Percentiles rank a stretch among this genome's conserved stretches.
Evolutionary conservation across 2,797 vertebrate species (phyloP).

Genomic region (Podargus strigoides): DNA sequence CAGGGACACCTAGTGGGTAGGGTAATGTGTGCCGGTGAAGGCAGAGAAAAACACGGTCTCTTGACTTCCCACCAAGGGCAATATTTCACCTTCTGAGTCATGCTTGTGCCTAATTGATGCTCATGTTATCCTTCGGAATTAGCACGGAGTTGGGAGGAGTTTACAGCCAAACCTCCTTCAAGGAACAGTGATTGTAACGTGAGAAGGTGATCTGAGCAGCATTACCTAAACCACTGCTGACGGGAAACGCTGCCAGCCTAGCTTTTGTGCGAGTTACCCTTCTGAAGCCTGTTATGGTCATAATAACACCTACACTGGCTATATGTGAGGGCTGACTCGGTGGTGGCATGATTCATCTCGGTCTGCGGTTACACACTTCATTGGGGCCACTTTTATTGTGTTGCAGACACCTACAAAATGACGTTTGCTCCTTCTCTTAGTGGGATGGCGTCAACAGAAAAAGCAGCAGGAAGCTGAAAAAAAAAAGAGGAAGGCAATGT

Average conservation of each 20-base stretch:
- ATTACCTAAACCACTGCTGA: neutral
- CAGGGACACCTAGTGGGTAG: constrained; percentile 74
- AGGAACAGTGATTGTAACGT: neutral
- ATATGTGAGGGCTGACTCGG: neutral
- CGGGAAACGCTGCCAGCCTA: neutral
- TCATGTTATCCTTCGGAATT: neutral
- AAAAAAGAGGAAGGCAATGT: neutral
- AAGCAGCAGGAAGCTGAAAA: neutral
- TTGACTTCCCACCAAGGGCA: neutral
- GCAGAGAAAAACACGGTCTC: neutral
- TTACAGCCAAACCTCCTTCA: neutral
- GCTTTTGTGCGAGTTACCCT: neutral
- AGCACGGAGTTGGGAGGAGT: neutral
- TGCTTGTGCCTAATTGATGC: neutral
- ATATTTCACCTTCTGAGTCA: neutral
- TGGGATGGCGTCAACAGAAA: neutral
- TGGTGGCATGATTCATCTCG: neutral
- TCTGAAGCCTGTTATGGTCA: neutral
- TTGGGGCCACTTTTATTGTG: neutral
- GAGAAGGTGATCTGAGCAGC: neutral
- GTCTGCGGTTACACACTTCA: neutral
- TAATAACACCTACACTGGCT: constrained; percentile 4
- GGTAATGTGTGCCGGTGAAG: neutral
- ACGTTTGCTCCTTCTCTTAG: neutral
- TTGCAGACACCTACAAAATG: constrained; percentile 3